A percentile compares a stretch with the other conserved stretches of the same genome.
phyloP scores from a whole-genome alignment of 2,797 vertebrate genomes.

The Columba guinea region DNA sequence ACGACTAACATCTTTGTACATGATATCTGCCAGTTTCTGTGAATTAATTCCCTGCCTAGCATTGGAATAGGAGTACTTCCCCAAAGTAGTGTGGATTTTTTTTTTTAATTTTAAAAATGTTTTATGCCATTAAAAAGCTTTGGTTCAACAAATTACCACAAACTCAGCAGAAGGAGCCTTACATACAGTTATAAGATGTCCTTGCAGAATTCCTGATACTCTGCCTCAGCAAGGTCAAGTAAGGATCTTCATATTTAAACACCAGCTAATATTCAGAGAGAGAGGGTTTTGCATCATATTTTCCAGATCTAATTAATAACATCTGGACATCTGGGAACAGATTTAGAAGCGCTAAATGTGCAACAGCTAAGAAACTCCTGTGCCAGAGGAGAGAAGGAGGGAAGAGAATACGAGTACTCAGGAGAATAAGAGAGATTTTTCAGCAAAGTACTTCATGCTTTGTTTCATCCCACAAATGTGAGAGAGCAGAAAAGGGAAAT shows the following conservation, averaged over 20 bases:
- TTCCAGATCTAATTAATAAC: constrained; percentile 53
- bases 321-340: constrained; percentile 33
- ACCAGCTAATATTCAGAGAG: neutral
- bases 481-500: neutral
- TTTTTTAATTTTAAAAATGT: neutral
- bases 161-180: neutral
- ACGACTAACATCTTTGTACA: neutral
- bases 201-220: neutral
- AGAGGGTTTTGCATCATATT: neutral
- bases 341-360: constrained; percentile 13
- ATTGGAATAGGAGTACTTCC: neutral
- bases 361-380: constrained; percentile 1
- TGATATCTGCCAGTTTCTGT: neutral
- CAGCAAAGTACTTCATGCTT: neutral
- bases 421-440: neutral
- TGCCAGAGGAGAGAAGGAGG: neutral
- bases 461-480: neutral
- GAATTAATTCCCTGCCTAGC: neutral
- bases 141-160: neutral
- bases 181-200: neutral
- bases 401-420: neutral
- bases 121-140: neutral
- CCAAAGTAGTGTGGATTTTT: neutral
- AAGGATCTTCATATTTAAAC: constrained; percentile 39
- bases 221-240: neutral